phyloP scores from a whole-genome alignment of 2,113 vertebrate genomes.

The Erythrocercus mccallii region DNA sequence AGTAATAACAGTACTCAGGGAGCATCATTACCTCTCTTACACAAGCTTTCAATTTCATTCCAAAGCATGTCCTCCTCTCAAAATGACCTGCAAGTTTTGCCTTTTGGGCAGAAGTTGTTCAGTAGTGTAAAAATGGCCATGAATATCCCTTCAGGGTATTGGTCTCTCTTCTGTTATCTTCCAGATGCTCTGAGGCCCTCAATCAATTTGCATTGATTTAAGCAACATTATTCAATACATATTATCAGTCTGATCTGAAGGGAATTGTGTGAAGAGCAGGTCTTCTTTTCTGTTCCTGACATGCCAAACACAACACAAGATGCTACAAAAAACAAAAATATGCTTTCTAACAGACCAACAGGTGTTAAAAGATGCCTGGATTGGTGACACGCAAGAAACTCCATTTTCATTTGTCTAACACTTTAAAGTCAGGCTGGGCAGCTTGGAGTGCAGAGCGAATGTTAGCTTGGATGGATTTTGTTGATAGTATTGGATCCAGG shows the following conservation, averaged over 20 bases:
- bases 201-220: constrained; percentile 58
- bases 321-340: not conserved
- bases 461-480: not conserved
- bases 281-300: not conserved
- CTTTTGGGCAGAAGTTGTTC: not conserved
- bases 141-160: constrained; percentile 39
- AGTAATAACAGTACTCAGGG: not conserved
- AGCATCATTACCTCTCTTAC: not conserved
- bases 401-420: not conserved
- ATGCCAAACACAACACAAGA: not conserved
- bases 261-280: constrained; percentile 6
- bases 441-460: not conserved
- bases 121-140: not conserved
- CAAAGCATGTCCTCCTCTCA: not conserved
- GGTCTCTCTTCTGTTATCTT: constrained; percentile 35
- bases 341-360: not conserved
- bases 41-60: not conserved
- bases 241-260: constrained; percentile 44
- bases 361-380: not conserved
- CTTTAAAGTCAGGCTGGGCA: not conserved
- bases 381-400: not conserved
- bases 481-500: not conserved
- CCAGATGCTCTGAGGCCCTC: constrained; percentile 26
- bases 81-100: not conserved
- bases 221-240: constrained; percentile 42